Evolutionary conservation across 2,888 invertebrate species (phyloP), one percentile per base, ranked within the genome.

Genomic region (Hemithea aestivaria): DNA sequence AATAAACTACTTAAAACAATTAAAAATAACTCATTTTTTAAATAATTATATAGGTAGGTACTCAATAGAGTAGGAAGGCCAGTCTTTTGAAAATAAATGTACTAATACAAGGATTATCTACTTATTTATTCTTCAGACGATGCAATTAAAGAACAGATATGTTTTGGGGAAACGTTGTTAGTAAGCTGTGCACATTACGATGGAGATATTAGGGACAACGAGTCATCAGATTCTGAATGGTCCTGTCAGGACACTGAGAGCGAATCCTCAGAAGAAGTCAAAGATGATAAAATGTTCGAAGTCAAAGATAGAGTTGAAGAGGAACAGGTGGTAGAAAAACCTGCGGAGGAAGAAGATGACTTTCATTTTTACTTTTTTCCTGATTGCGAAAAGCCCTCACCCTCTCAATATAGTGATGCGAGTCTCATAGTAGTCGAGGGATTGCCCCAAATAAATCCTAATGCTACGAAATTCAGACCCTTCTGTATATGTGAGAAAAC

Each of bases 121-220:
- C n/a, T n/a, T n/a, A n/a, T 12, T 28, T 20, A 9, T 7, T 12
- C 67, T 71, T 33, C 53, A 90, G 90, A 89, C 59, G 78, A 87
- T 25, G 60, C 67, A 20, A 49, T 87, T 20, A 88, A 88, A 53
- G 65, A 81, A 48, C 67, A 84, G 47, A 51, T 90, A 51, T 79
- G 87, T 53, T 90, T 90, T 58, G 78, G 79, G 11, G 90, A 90
- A 70, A 80, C 82, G 3, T 62, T 90, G 27, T 56, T 90, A 30
- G 74, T 90, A 32, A 88, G 89, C 57, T 88, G 85, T 51, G 76
- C 88, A 6, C 83, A 88, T 51, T 60, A 66, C 45, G 78, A 76
- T 16, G 75, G 74, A 10, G 58, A 69, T 7, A 38, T 66, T 24
- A 59, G 63, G 2, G 72, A 55, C 52, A 84, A 56, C 52, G 85